Percentiles rank a stretch among this genome's conserved stretches.
These are phyloP conservation scores for Seriola rivoliana DNA, from an alignment of 2,113 vertebrate species.

Conservation along the genomic window DNA sequence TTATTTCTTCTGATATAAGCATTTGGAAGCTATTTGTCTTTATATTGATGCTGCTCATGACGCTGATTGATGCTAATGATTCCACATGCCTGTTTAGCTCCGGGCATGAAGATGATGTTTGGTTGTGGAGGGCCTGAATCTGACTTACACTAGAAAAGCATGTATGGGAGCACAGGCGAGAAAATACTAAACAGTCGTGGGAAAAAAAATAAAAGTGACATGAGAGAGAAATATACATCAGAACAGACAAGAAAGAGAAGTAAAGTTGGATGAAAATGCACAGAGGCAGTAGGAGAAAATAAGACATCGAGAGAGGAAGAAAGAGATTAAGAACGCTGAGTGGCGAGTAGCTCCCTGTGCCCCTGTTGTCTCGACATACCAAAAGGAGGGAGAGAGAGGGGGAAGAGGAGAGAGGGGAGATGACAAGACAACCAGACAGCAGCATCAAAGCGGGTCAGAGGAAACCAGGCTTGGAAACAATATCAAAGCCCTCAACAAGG, in stretches of 20 bases:
- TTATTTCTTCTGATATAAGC: not conserved
- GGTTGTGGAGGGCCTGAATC: not conserved
- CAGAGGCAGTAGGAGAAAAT: slow-evolving; percentile 46
- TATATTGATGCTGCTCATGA: not conserved
- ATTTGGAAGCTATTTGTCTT: not conserved
- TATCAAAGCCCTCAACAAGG: slow-evolving; percentile 75
- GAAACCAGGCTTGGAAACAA: slow-evolving; percentile 76
- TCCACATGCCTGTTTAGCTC: not conserved
- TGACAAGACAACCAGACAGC: slow-evolving; percentile 76
- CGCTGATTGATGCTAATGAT: not conserved
- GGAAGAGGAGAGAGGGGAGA: slow-evolving; percentile 29
- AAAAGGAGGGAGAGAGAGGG: slow-evolving; percentile 28
- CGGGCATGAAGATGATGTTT: not conserved
- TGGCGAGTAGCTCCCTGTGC: slow-evolving; percentile 52
- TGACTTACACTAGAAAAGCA: not conserved
- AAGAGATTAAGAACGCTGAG: slow-evolving; percentile 63
- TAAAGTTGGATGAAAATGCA: slow-evolving; percentile 22
- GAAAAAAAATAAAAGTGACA: slow-evolving; percentile 20
- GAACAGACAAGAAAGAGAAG: slow-evolving; percentile 16
- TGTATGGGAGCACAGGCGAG: not conserved
- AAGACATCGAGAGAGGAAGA: slow-evolving; percentile 55
- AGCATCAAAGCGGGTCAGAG: slow-evolving; percentile 79
- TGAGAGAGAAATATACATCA: slow-evolving; percentile 43
- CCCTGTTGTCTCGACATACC: slow-evolving; percentile 37
- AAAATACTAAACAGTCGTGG: not conserved